Base-by-base conservation (phyloP, 2,888 invertebrate genomes). In the Caenorhabditis japonica region DNA sequence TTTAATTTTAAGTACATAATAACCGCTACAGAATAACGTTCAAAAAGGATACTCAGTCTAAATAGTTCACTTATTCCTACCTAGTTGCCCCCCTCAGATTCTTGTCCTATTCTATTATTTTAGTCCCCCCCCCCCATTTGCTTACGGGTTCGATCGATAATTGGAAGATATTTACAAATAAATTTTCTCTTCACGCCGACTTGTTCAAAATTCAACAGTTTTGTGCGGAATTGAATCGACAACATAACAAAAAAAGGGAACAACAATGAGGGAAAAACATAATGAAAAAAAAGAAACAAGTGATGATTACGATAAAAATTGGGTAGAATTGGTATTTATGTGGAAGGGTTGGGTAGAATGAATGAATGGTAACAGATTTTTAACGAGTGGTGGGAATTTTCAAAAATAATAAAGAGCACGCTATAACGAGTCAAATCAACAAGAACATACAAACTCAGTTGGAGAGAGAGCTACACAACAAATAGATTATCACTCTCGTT, bases 391-490 rank as follows among this genome's bases (percentile, higher is more conserved):
- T 13, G 8, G 53, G 34, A 39, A 61, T 49, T 15, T 4, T 39
- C 39, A 47, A 17, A 30, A 41, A 38, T 55, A 55, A 33, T 36
- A 68, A 33, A 33, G 52, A 46, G 25, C 30, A 41, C n/a, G n/a
- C n/a, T n/a, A 44, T 19, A 46, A 71, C 71, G 71, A 71, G 71
- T 71, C 71, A 71, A 71, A 71, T 71, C 71, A 71, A 71, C 62
- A 71, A 71, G 30, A 58, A 70, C 70, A 61, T 70, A 60, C 69
- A 69, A 39, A 38, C 5, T 58, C 53, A 52, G 44, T 25, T 21
- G 12, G 17, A 43, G 43, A 43, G n/a, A 39, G 23, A 21, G 15
- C 43, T n/a, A 12, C 53, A 71, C 64, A 72, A 64, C 72, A 72
- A 64, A 44, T 36, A 44, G 72, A 72, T 72, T 64, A 72, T 72